Evolutionary conservation across 2,797 vertebrate genomes (phyloP).

Genomic region (Carcharodon carcharias): DNA sequence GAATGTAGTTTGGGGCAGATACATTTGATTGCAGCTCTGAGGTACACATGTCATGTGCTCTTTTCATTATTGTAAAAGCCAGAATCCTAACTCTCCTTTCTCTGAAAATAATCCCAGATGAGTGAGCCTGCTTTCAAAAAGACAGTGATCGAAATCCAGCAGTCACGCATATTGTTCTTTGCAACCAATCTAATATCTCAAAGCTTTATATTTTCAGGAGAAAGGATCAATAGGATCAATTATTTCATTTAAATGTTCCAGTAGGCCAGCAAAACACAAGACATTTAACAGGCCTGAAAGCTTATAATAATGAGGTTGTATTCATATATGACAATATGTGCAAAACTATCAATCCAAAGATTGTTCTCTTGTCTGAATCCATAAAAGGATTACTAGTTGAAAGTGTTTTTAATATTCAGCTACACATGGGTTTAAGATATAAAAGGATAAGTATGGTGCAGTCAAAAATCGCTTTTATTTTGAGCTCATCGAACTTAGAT

Average conservation of each 20-base stretch:
- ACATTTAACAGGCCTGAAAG: background rate
- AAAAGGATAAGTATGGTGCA: background rate
- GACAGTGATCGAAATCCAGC: background rate
- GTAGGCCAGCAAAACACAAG: background rate
- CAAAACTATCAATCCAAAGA: background rate
- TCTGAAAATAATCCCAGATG: background rate
- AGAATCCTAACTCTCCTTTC: background rate
- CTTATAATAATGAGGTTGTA: background rate
- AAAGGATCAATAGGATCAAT: background rate
- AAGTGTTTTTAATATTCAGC: background rate
- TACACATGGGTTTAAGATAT: background rate
- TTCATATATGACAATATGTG: background rate
- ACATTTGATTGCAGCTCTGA: background rate
- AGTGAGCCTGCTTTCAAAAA: background rate
- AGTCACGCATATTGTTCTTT: background rate
- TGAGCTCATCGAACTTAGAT: background rate
- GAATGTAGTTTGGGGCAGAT: background rate
- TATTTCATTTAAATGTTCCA: background rate
- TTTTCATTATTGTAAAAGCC: conserved; percentile 16
- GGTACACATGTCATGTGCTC: background rate
- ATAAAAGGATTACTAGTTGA: background rate
- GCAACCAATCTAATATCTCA: background rate
- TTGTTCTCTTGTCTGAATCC: background rate
- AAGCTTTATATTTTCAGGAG: background rate
- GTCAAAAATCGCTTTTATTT: background rate